These are phyloP conservation scores for Galeruca laticollis DNA, from an alignment of 2,888 invertebrate species.

Conservation along the genomic window DNA sequence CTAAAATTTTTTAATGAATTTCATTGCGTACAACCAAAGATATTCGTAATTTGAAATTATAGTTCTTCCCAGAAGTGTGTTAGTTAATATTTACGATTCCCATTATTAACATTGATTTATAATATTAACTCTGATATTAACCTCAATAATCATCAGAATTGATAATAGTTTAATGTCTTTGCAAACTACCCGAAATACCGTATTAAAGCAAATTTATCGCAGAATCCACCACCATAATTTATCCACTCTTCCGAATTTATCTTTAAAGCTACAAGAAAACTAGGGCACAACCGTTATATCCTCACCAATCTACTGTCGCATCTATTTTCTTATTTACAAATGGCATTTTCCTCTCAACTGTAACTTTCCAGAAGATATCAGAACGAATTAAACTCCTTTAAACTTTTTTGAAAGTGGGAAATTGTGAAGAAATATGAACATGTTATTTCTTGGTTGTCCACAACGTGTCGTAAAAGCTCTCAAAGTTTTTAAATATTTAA, in stretches of 20 bases:
- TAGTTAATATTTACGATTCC: no score
- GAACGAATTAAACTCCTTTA: conserved; percentile 44
- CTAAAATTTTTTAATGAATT: not conserved
- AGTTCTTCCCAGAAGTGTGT: no score
- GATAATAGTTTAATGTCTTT: not conserved
- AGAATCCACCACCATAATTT: not conserved
- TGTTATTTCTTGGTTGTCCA: conserved; percentile 40
- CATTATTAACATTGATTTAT: no score
- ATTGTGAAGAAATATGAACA: conserved; percentile 46
- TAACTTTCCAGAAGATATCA: conserved; percentile 30
- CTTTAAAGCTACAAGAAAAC: not conserved
- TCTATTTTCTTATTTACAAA: conserved; percentile 30
- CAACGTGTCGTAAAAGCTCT: conserved; percentile 1
- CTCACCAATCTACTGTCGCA: conserved; percentile 25
- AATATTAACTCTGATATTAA: not conserved
- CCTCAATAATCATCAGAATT: not conserved
- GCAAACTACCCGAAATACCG: conserved; percentile 12
- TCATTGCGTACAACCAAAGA: no score
- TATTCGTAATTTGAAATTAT: no score
- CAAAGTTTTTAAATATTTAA: conserved; percentile 16
- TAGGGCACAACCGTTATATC: conserved; percentile 24
- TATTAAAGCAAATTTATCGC: conserved; percentile 3
- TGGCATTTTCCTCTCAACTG: conserved; percentile 31
- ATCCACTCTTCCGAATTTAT: conserved; percentile 1
- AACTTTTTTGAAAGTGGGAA: conserved; percentile 42